Percentiles rank a stretch among this genome's conserved stretches.
Evolutionary conservation across 2,113 vertebrate species (phyloP).

Genomic region (Diphyllodes magnificus): DNA sequence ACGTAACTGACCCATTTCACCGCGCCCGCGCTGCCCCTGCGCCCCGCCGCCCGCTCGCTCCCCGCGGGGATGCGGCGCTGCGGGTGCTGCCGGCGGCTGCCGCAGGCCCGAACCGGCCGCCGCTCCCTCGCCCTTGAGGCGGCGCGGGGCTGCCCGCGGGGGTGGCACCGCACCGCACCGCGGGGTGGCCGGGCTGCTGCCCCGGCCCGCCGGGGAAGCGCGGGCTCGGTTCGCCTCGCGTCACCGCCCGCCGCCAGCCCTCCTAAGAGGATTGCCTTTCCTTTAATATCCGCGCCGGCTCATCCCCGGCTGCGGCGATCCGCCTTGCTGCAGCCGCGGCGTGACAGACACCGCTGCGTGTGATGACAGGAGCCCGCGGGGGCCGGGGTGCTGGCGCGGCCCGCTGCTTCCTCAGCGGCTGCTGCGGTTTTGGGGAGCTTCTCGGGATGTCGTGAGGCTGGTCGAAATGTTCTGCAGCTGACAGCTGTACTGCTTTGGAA

Average conservation of each 20-base stretch:
- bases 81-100: neutral
- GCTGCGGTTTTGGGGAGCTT: neutral
- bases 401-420: neutral
- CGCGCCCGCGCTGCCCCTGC: neutral
- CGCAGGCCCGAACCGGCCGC: neutral
- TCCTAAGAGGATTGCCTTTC: conserved; percentile 85
- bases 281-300: conserved; percentile 77
- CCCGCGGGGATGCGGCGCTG: neutral
- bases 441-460: neutral
- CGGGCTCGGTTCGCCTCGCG: neutral
- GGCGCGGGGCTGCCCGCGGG: neutral
- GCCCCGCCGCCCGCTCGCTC: neutral
- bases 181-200: neutral
- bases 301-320: conserved; percentile 21
- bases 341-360: neutral
- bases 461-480: no score
- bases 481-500: accelerated
- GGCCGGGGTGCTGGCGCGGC: neutral
- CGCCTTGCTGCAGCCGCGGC: neutral
- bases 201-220: neutral
- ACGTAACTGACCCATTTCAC: neutral
- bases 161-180: neutral
- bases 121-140: neutral
- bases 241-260: neutral
- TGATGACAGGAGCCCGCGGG: neutral